A percentile compares a stretch with the other conserved stretches of the same genome.
Evolutionary conservation across 2,797 vertebrate genomes (phyloP).

Genomic region (Danio aesculapii): DNA sequence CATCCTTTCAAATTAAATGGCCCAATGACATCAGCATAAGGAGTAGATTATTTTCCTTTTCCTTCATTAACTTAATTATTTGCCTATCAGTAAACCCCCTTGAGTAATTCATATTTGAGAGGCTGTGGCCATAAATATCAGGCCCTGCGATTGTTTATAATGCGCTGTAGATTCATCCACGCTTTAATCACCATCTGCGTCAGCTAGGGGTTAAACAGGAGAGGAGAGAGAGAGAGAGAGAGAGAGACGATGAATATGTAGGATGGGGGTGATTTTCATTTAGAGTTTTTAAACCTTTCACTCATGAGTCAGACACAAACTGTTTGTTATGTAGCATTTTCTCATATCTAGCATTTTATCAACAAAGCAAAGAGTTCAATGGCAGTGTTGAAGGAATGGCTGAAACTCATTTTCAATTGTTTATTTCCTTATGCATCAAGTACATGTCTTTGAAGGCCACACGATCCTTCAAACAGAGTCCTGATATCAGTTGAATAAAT

Average conservation of each 20-base stretch:
- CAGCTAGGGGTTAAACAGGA: slow-evolving; percentile 59
- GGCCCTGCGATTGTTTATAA: too few relatives aligned
- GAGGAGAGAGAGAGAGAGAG: too few relatives aligned
- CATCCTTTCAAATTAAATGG: slow-evolving; percentile 66
- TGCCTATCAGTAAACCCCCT: slow-evolving; percentile 71
- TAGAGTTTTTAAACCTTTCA: slow-evolving; percentile 41
- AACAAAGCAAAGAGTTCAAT: background rate
- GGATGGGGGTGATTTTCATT: slow-evolving; percentile 42
- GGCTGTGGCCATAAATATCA: slow-evolving; percentile 63
- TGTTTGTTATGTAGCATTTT: slow-evolving; percentile 5
- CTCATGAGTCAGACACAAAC: slow-evolving; percentile 18
- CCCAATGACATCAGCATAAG: slow-evolving; percentile 67
- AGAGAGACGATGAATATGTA: slow-evolving; percentile 11
- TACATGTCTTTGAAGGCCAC: slow-evolving; percentile 31
- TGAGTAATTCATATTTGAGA: slow-evolving; percentile 72
- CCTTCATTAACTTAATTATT: slow-evolving; percentile 74
- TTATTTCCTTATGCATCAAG: slow-evolving; percentile 54
- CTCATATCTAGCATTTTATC: too few relatives aligned
- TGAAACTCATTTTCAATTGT: slow-evolving; percentile 13
- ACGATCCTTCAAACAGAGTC: slow-evolving; percentile 29
- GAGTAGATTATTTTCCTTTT: slow-evolving; percentile 65
- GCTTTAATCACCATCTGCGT: slow-evolving; percentile 61
- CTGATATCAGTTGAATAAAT: slow-evolving; percentile 74
- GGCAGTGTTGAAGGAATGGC: background rate
- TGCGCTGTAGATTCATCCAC: slow-evolving; percentile 49